phyloP scores from a whole-genome alignment of 2,888 invertebrate species.

The Vesta saturnalis region DNA sequence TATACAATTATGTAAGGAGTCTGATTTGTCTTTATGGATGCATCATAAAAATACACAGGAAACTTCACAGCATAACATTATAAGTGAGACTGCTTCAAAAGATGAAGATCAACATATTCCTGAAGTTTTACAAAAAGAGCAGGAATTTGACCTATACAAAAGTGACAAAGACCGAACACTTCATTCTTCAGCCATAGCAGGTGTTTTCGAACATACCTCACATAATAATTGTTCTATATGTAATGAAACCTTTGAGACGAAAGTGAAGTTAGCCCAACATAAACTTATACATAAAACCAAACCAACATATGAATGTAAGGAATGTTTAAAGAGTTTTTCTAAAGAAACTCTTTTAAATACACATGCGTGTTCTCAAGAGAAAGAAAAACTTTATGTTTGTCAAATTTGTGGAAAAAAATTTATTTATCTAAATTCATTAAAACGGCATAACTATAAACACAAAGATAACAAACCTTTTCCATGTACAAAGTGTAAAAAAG shows the following conservation, averaged over 20 bases:
- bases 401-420: conserved; percentile 51
- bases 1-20: conserved; percentile 36
- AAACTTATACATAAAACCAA: conserved; percentile 19
- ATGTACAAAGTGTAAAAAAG: conserved; percentile 54
- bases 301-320: conserved; percentile 39
- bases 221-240: conserved; percentile 34
- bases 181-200: too few species aligned
- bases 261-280: conserved; percentile 29
- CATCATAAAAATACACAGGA: not conserved
- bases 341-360: conserved; percentile 35
- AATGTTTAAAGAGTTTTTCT: conserved; percentile 43
- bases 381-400: conserved; percentile 43
- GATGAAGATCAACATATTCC: too few species aligned
- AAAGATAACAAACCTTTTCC: conserved; percentile 54
- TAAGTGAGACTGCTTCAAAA: too few species aligned
- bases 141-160: not conserved
- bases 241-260: conserved; percentile 30
- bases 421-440: conserved; percentile 52
- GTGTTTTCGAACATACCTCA: too few species aligned
- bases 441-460: conserved; percentile 56
- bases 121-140: not conserved
- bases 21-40: conserved; percentile 29
- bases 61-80: too few species aligned
- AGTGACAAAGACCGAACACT: too few species aligned
- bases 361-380: conserved; percentile 40